Evolutionary conservation across 2,888 invertebrate genomes (phyloP).

Genomic region (Zygothrica quintamaculata): DNA sequence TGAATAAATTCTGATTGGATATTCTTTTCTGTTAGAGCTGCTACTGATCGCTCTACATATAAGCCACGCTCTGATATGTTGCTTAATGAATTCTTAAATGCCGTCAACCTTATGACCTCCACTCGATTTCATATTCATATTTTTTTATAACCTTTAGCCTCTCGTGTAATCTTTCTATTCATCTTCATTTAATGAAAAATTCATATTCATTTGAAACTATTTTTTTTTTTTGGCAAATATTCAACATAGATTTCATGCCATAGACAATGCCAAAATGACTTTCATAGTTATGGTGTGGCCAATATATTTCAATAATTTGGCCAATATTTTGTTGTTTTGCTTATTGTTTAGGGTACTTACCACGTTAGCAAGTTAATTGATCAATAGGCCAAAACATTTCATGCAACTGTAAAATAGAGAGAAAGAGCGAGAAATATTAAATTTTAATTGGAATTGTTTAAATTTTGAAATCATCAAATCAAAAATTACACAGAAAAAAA

Average conservation of each 20-base stretch:
- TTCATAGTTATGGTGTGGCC: conserved; percentile 7
- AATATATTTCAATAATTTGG: conserved; percentile 15
- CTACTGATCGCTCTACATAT: too few relatives aligned
- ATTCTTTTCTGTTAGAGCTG: too few relatives aligned
- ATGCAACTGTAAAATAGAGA: conserved; percentile 19
- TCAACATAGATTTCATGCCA: conserved; percentile 5
- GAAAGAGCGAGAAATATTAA: conserved; percentile 21
- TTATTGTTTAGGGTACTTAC: conserved; percentile 27
- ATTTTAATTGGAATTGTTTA: conserved; percentile 4
- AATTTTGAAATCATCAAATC: too few relatives aligned
- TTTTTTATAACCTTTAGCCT: too few relatives aligned
- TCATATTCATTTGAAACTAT: too few relatives aligned
- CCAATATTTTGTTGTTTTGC: conserved; percentile 15
- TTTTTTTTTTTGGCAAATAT: conserved; percentile 31
- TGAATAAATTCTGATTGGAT: too few relatives aligned
- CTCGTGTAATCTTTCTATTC: neutral
- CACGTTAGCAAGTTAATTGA: conserved; percentile 41
- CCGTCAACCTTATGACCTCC: too few relatives aligned
- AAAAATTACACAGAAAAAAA: neutral
- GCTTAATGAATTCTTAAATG: too few relatives aligned
- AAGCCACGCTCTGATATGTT: too few relatives aligned
- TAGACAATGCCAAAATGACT: conserved; percentile 31
- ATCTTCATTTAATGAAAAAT: too few relatives aligned
- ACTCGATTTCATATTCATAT: too few relatives aligned
- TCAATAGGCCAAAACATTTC: conserved; percentile 31